Evolutionary conservation across 2,113 vertebrate species (phyloP).

Genomic region (Gorsachius goisagi): DNA sequence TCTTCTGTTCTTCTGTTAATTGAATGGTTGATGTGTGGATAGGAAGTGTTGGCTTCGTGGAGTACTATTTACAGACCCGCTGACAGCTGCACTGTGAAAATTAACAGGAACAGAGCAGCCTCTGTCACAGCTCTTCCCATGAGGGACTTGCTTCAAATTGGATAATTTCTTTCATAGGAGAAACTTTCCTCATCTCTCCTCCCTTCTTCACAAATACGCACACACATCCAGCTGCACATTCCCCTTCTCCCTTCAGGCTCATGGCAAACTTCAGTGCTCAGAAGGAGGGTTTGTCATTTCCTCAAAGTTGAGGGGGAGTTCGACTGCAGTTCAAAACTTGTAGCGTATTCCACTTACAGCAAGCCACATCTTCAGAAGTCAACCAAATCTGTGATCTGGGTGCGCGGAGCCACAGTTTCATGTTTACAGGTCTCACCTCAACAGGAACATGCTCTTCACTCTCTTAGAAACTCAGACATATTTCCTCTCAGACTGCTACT

Average conservation of each 20-base stretch:
- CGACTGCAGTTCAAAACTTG: not conserved
- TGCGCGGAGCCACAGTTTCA: not conserved
- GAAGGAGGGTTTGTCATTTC: not conserved
- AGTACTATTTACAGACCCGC: constrained; percentile 74
- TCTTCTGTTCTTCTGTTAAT: constrained; percentile 77
- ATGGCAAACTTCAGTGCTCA: not conserved
- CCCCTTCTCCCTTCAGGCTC: not conserved
- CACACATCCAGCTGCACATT: constrained; percentile 19
- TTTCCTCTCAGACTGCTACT: not conserved
- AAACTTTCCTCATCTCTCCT: constrained; percentile 29
- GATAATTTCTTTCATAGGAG: constrained; percentile 60
- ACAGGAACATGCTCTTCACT: not conserved
- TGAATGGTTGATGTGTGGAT: constrained; percentile 78
- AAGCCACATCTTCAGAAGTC: not conserved
- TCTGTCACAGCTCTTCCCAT: constrained; percentile 67
- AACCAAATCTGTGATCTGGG: not conserved
- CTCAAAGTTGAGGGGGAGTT: not conserved
- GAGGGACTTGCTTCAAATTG: constrained; percentile 67
- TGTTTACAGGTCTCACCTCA: not conserved
- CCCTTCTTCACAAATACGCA: not conserved
- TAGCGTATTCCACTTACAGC: not conserved
- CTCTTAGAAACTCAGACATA: not conserved
- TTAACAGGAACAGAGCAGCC: constrained; percentile 73
- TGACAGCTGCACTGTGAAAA: constrained; percentile 78
- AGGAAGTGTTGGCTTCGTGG: constrained; percentile 69